Evolutionary conservation across 2,888 invertebrate genomes (phyloP).

Genomic region (Galeruca laticollis): DNA sequence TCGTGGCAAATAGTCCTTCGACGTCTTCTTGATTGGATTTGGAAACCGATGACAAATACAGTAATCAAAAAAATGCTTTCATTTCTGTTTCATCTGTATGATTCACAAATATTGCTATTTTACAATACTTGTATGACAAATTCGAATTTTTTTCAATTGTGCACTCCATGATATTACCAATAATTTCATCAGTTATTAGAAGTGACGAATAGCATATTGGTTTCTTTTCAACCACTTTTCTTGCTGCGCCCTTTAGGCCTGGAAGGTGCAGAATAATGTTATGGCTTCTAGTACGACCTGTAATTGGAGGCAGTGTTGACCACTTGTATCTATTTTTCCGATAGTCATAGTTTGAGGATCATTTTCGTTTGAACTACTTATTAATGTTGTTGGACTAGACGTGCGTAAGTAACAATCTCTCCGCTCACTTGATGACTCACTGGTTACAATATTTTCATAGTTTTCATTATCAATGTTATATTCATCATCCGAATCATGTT

Average conservation of each 20-base stretch:
- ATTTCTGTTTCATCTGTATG: neutral
- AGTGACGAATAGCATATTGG: neutral
- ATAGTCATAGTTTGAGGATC: neutral
- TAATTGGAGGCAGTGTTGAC: too few relatives aligned
- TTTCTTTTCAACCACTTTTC: neutral
- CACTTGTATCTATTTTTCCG: too few relatives aligned
- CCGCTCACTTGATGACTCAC: too few relatives aligned
- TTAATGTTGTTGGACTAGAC: neutral
- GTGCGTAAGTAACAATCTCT: neutral
- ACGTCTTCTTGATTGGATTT: neutral
- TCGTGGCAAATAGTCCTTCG: neutral
- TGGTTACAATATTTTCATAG: too few relatives aligned
- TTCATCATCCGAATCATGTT: too few relatives aligned
- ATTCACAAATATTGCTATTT: neutral
- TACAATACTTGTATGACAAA: neutral
- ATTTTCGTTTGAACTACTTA: neutral
- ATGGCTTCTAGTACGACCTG: too few relatives aligned
- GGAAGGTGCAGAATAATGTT: too few relatives aligned
- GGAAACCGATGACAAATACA: neutral
- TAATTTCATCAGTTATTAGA: slow-evolving; percentile 1
- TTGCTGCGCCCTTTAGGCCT: neutral
- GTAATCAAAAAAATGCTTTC: neutral
- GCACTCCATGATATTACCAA: neutral
- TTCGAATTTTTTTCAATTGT: neutral
- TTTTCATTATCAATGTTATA: too few relatives aligned